Evolutionary conservation across 2,113 vertebrate species (phyloP).

Genomic region (Corydoras sp.): DNA sequence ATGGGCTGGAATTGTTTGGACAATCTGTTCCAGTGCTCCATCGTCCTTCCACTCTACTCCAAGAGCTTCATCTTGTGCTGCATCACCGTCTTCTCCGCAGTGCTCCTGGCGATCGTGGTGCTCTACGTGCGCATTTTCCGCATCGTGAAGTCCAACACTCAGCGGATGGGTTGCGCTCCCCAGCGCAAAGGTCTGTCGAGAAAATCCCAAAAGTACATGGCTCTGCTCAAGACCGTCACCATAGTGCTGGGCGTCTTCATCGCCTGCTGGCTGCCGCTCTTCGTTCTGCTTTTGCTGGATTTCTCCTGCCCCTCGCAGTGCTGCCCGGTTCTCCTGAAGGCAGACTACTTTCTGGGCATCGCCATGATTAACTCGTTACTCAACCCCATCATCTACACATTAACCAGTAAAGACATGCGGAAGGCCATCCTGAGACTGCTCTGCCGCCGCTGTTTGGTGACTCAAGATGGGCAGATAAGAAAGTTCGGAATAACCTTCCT

Average conservation of each 20-base stretch:
- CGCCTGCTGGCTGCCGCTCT: constrained; percentile 82
- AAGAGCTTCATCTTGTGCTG: constrained; percentile 84
- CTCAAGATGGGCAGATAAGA: constrained; percentile 54
- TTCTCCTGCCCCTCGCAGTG: constrained; percentile 62
- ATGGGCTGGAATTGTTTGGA: constrained; percentile 87
- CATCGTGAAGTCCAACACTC: constrained; percentile 76
- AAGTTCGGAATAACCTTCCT: constrained; percentile 68
- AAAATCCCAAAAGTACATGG: constrained; percentile 73
- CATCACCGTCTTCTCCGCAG: constrained; percentile 69
- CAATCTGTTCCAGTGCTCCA: constrained; percentile 72
- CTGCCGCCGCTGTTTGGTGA: constrained; percentile 62
- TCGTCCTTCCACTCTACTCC: constrained; percentile 80
- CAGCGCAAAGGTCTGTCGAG: constrained; percentile 53
- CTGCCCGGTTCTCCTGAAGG: constrained; percentile 72
- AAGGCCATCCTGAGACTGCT: constrained; percentile 73
- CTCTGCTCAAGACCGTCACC: constrained; percentile 79
- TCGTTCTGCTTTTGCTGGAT: constrained; percentile 78
- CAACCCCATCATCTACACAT: constrained; percentile 88
- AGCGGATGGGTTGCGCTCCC: constrained; percentile 46
- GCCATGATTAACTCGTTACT: constrained; percentile 85
- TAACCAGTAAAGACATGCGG: constrained; percentile 83
- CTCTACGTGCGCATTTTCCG: constrained; percentile 81
- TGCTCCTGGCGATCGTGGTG: constrained; percentile 77
- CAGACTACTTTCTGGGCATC: constrained; percentile 81
- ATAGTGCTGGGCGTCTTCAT: constrained; percentile 83